Base-by-base conservation (phyloP, 2,888 invertebrate species). In the Amphipyra tragopoginis region DNA sequence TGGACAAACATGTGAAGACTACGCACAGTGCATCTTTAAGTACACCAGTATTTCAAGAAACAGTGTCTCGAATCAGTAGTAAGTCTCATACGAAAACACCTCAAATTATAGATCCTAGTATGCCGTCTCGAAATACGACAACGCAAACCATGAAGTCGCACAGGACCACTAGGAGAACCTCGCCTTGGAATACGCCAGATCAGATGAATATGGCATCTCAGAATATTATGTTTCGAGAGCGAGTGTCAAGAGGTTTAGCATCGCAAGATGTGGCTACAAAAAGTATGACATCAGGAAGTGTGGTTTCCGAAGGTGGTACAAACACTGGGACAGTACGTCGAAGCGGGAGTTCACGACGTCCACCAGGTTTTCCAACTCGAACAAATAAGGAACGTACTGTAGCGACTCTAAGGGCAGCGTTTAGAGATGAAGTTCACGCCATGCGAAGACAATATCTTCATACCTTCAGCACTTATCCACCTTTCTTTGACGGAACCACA, bases 391-490 rank as follows among this genome's bases (percentile, higher is more conserved):
- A 13, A 13, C 39, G 39, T n/a, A n/a, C 7, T 39, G 13, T 11
- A n/a, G 15, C 11, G 3, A 11, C 39, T 26, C 39, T 7, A 50
- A n/a, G 5, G 9, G 5, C 4, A 10, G 9, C 7, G 4, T 26
- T n/a, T 5, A 10, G 8, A n/a, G 5, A 29, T 7, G 29, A 9
- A 7, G 5, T 39, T 15, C 26, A 44, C 9, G 1, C 39, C n/a
- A 0, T 26, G 5, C 50, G 40, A 29, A 45, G 33, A 67, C n/a
- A n/a, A n/a, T 8, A 1, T 26, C 5, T 44, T 5, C 33, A 7
- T 5, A 72, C 72, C 3, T 2, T 9, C 8, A 72, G 72, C 38
- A 72, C 72, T 13, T 42, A 15, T 14, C 50, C 65, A 0, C 75
- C 71, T 14, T 59, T 38, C 47, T 36, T 11, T 0, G n/a, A 10